Percentiles rank a stretch among this genome's conserved stretches.
Evolutionary conservation across 2,888 invertebrate genomes (phyloP).

Genomic region (Diaperis boleti): DNA sequence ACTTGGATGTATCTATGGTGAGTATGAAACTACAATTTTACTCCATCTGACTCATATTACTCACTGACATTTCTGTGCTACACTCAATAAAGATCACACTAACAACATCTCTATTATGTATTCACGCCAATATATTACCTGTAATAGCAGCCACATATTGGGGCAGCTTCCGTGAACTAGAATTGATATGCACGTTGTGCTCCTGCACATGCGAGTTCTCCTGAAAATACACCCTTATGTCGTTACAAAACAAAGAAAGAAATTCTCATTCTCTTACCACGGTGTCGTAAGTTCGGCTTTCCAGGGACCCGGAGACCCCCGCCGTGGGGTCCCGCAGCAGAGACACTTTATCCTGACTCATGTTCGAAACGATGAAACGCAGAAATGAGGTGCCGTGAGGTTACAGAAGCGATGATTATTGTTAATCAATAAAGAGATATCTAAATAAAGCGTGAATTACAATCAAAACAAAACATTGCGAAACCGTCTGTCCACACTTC

Average conservation of each 20-base stretch:
- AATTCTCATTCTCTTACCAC: slow-evolving; percentile 17
- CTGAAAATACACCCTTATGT: background rate
- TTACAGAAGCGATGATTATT: background rate
- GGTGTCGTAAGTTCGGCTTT: slow-evolving; percentile 16
- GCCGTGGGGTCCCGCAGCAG: slow-evolving; percentile 18
- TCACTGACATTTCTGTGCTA: no score
- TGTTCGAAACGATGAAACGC: background rate
- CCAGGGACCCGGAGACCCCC: slow-evolving; percentile 13
- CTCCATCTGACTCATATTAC: no score
- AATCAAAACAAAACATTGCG: background rate
- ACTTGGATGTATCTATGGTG: no score
- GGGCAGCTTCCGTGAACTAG: slow-evolving; percentile 64
- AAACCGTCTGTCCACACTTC: background rate
- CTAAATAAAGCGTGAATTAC: background rate
- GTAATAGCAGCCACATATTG: slow-evolving; percentile 77
- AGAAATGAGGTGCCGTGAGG: background rate
- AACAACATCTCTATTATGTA: no score
- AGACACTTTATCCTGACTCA: slow-evolving; percentile 29
- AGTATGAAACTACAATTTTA: no score
- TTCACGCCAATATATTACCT: no score
- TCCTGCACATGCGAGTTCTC: slow-evolving; percentile 1
- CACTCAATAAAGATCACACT: no score
- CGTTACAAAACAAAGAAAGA: background rate
- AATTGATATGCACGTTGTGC: slow-evolving; percentile 2
- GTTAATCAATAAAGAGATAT: background rate